phyloP scores from a whole-genome alignment of 1,140 invertebrate species.

The Brachionus rubens region DNA sequence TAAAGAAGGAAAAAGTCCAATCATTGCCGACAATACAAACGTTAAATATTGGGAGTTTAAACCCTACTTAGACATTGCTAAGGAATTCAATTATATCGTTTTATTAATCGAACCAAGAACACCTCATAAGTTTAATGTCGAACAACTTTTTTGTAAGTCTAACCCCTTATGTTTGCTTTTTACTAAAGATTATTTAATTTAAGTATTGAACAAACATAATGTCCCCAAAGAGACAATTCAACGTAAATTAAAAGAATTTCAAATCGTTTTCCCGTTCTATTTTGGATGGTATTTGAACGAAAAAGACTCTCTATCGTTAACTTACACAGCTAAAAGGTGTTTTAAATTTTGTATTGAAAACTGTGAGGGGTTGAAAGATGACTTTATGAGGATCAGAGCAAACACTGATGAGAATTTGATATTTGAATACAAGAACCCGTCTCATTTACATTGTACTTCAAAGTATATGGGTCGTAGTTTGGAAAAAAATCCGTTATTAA shows the following conservation, averaged over 20 bases:
- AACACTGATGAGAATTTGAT: neutral
- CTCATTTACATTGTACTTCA: constrained; percentile 19
- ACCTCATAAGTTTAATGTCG: constrained; percentile 25
- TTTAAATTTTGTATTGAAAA: neutral
- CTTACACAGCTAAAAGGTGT: constrained; percentile 25
- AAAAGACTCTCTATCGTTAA: constrained; percentile 48
- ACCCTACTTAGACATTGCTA: constrained; percentile 15
- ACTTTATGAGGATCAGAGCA: neutral
- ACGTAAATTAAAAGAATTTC: neutral
- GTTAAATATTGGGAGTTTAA: constrained; percentile 15
- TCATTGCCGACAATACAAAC: constrained; percentile 38
- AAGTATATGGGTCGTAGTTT: constrained; percentile 9
- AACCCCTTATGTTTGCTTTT: no score
- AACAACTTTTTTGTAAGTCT: constrained; percentile 1
- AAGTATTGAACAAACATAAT: constrained; percentile 17
- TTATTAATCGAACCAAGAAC: constrained; percentile 28
- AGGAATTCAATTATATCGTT: constrained; percentile 23
- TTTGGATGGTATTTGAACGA: constrained; percentile 42
- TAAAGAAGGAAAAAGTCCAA: constrained; percentile 37
- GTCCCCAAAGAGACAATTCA: constrained; percentile 16
- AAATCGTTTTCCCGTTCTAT: neutral
- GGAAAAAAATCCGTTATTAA: neutral
- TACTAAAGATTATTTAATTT: neutral
- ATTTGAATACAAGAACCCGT: neutral
- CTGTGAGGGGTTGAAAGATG: neutral